Conservation (phyloP, 2,797 vertebrate species). For the Sebastes hopkinsi region DNA sequence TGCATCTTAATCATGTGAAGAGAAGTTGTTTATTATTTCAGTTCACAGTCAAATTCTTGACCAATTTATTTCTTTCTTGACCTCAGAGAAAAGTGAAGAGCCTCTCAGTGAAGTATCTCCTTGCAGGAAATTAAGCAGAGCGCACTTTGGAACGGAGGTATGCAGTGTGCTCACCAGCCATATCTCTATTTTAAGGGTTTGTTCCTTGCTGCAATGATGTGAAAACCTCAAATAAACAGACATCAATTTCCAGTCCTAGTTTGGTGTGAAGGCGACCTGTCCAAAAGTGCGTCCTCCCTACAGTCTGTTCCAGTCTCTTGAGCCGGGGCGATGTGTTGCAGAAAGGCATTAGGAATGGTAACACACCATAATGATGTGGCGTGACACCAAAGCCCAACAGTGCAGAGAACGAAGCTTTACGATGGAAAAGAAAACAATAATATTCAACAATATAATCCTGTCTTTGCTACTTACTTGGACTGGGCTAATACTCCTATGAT, state of each 20-base stretch:
- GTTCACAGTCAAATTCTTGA: neutral
- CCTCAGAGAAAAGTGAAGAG: slow-evolving; percentile 3
- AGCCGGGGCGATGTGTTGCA: slow-evolving; percentile 38
- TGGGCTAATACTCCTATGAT: slow-evolving; percentile 96
- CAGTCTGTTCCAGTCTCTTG: slow-evolving; percentile 40
- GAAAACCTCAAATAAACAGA: slow-evolving; percentile 75
- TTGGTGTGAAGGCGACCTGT: slow-evolving; percentile 65
- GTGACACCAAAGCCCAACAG: slow-evolving; percentile 28
- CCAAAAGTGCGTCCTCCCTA: slow-evolving; percentile 49
- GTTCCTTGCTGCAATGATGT: slow-evolving; percentile 60
- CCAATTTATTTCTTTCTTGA: neutral
- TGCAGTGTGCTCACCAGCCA: slow-evolving; percentile 41
- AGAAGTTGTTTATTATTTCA: neutral
- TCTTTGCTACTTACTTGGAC: slow-evolving; percentile 89
- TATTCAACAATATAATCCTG: neutral
- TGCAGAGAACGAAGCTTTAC: neutral
- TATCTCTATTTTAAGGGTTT: slow-evolving; percentile 67
- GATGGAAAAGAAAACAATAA: neutral
- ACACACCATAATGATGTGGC: slow-evolving; percentile 21
- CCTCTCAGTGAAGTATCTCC: slow-evolving; percentile 10
- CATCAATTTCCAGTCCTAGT: slow-evolving; percentile 79
- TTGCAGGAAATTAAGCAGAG: slow-evolving; percentile 52
- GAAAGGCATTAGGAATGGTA: slow-evolving; percentile 19
- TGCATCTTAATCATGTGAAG: neutral
- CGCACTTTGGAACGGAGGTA: slow-evolving; percentile 29